Conservation (phyloP, 2,888 invertebrate genomes). For the Lithophane semibrunnea region DNA sequence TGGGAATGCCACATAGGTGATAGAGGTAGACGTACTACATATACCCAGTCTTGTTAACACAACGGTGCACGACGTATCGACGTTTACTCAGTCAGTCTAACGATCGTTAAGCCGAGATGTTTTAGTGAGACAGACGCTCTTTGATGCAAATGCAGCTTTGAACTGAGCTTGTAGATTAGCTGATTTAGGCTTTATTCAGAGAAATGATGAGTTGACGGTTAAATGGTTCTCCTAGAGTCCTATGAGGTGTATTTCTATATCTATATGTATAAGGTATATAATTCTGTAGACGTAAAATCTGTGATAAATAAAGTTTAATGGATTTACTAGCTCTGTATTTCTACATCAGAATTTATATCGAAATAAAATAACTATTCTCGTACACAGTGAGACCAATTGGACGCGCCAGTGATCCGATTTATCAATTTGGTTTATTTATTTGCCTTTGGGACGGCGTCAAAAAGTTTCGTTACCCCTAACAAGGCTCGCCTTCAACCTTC, state of each 20-base stretch:
- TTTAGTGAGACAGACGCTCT: constrained; percentile 37
- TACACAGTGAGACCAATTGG: background rate
- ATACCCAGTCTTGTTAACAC: constrained; percentile 39
- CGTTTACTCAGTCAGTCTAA: constrained; percentile 47
- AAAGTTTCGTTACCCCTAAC: constrained; percentile 45
- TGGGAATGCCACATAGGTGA: constrained; percentile 22
- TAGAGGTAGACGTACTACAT: constrained; percentile 33
- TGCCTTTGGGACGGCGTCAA: constrained; percentile 33
- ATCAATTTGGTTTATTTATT: constrained; percentile 44
- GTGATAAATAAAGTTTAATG: too few relatives aligned
- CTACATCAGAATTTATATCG: constrained; percentile 1
- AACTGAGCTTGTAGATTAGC: constrained; percentile 22
- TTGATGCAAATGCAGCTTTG: constrained; percentile 52
- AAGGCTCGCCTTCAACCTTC: constrained; percentile 47
- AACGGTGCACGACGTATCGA: constrained; percentile 53
- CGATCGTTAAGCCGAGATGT: constrained; percentile 49
- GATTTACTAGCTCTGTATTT: background rate
- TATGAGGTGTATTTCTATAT: background rate
- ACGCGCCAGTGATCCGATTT: constrained; percentile 36
- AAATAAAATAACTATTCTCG: constrained; percentile 8
- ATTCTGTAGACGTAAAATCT: background rate
- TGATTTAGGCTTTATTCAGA: background rate
- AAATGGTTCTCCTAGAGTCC: background rate
- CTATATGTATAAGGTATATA: background rate
- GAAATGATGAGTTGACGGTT: background rate